Evolutionary conservation across 2,888 invertebrate species (phyloP), one percentile per base, ranked within the genome.

Genomic region (Alsophila aescularia): DNA sequence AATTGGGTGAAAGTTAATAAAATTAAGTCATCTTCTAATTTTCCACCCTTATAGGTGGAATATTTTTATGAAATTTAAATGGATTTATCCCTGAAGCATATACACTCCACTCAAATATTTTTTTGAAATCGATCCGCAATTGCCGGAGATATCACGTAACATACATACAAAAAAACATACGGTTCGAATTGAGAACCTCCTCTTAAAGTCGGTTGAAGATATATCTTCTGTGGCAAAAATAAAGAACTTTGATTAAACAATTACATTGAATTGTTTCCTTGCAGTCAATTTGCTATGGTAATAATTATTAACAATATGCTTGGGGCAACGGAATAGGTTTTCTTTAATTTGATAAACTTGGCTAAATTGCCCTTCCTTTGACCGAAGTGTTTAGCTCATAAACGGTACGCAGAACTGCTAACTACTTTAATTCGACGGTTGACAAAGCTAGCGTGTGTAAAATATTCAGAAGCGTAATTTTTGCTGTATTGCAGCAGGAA

Each of bases 221-320:
- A 69, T 74, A 72, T 72, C 24, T 7, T 64, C 77, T 78, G 74
- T 72, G 58, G 69, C 70, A 72, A 69, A 71, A 66, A 67, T 73
- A 72, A 76, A 73, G 73, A 73, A 35, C 40, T 69, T 75, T 68
- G 71, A 90, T 87, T 84, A 84, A 84, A 80, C 84, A 85, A 88
- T 90, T 88, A 24, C 24, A 68, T 77, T 63, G 66, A 79, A 84
- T 83, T 83, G 79, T 79, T 48, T 79, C 73, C 82, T 24, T 24
- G 24, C 70, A 66, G 77, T 73, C 85, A 82, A 85, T 86, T 85
- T 79, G 73, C 60, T 36, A 40, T 57, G 63, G 70, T 73, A 69
- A 66, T 65, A 69, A 64, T 18, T 31, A 27, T 16, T 31, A 50
- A 12, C 12, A 29, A 40, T 10, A 9, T 31, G 18, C 43, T 39